Evolutionary conservation across 2,113 vertebrate species (phyloP).

Genomic region (Reinhardtius hippoglossoides): DNA sequence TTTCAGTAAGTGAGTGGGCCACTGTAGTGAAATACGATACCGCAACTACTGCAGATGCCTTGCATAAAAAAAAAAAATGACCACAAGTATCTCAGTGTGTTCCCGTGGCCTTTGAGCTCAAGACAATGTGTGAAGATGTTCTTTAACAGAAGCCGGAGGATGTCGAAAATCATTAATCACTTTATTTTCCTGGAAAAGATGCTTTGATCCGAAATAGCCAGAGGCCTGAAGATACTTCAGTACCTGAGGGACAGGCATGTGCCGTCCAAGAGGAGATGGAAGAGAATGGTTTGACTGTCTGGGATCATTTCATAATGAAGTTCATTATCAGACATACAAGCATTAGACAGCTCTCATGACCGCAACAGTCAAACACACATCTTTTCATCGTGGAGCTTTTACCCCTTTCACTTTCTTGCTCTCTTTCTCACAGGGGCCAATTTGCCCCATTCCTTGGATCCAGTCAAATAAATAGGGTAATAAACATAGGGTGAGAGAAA

Average conservation of each 20-base stretch:
- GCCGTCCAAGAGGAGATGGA: constrained; percentile 15
- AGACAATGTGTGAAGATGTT: constrained; percentile 41
- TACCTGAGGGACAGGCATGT: constrained; percentile 23
- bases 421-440: constrained; percentile 30
- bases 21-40: constrained; percentile 65
- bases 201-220: constrained; percentile 29
- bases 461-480: constrained; percentile 79
- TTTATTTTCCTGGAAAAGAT: constrained; percentile 13
- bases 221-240: constrained; percentile 5
- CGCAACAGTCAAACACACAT: constrained; percentile 56
- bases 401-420: constrained; percentile 46
- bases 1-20: constrained; percentile 65
- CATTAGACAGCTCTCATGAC: constrained; percentile 55
- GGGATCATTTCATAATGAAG: constrained; percentile 26
- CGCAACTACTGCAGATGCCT: constrained; percentile 49
- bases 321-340: constrained; percentile 66
- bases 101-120: constrained; percentile 42
- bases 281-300: constrained; percentile 44
- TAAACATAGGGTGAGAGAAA: constrained; percentile 67
- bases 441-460: constrained; percentile 62
- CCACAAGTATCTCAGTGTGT: constrained; percentile 42
- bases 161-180: constrained; percentile 34
- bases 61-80: constrained; percentile 56
- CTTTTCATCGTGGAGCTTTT: constrained; percentile 28
- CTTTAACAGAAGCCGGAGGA: constrained; percentile 1